Conservation (phyloP, 2,888 invertebrate genomes). For the Drosophila leonis region DNA sequence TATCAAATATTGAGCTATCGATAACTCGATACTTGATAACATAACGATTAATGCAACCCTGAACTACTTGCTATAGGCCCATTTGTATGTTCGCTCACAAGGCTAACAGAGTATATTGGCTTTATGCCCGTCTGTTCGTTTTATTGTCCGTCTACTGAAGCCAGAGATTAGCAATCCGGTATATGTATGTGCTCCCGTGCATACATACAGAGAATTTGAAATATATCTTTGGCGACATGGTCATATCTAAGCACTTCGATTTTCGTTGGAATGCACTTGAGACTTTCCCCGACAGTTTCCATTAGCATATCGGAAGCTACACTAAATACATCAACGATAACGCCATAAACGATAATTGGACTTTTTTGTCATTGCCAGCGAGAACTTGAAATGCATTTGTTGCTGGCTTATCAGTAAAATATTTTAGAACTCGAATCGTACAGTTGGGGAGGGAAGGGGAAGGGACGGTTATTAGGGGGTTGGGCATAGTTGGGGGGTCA, state of each 20-base stretch:
- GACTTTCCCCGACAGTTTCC: constrained; percentile 2
- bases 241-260: neutral
- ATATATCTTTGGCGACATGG: neutral
- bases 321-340: constrained; percentile 9
- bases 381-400: constrained; percentile 34
- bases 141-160: no score
- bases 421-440: neutral
- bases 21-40: neutral
- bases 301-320: constrained; percentile 32
- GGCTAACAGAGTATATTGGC: no score
- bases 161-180: no score
- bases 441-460: no score
- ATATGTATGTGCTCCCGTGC: no score
- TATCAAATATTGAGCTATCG: neutral
- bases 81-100: no score
- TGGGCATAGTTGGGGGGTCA: constrained; percentile 4
- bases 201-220: no score
- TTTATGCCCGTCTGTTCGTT: no score
- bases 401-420: constrained; percentile 38
- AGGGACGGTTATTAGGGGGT: neutral
- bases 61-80: neutral
- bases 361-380: constrained; percentile 30
- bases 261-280: constrained; percentile 9
- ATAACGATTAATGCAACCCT: neutral
- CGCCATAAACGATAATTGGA: constrained; percentile 22